Evolutionary conservation across 2,113 vertebrate species (phyloP).

Genomic region (Podarcis cretensis): DNA sequence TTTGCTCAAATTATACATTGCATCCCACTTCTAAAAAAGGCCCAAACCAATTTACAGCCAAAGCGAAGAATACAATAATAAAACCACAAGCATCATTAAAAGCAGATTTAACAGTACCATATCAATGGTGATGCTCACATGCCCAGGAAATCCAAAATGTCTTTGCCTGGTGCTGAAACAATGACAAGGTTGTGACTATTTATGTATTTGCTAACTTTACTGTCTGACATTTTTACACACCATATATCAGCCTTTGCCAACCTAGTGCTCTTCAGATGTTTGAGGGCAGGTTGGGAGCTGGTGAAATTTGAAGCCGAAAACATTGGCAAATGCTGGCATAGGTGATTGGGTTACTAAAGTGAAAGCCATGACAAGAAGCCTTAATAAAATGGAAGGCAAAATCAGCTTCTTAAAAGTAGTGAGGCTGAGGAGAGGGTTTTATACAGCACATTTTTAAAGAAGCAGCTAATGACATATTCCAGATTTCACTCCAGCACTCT

Average conservation of each 20-base stretch:
- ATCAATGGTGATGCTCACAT: no score
- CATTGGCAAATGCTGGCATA: not conserved
- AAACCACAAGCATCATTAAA: no score
- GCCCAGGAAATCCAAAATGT: no score
- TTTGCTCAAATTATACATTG: not conserved
- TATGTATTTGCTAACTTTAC: constrained; percentile 40
- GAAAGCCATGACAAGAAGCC: not conserved
- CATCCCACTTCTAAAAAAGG: not conserved
- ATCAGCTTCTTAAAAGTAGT: not conserved
- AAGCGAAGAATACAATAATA: not conserved
- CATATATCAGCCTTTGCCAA: not conserved
- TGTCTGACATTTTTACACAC: constrained; percentile 7
- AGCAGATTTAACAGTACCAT: no score
- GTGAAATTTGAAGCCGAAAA: no score
- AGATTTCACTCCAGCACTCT: constrained; percentile 13
- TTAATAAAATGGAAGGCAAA: constrained; percentile 36
- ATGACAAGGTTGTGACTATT: not conserved
- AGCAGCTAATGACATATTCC: constrained; percentile 30
- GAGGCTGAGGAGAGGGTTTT: constrained; percentile 19
- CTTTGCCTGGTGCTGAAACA: no score
- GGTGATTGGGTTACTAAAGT: constrained; percentile 42
- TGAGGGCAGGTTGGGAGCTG: no score
- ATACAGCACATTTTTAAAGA: not conserved
- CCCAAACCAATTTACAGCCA: not conserved
- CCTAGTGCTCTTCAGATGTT: no score